Percentiles rank a stretch among this genome's conserved stretches.
Evolutionary conservation across 2,888 invertebrate species (phyloP).

Genomic region (Isoperla grammatica): DNA sequence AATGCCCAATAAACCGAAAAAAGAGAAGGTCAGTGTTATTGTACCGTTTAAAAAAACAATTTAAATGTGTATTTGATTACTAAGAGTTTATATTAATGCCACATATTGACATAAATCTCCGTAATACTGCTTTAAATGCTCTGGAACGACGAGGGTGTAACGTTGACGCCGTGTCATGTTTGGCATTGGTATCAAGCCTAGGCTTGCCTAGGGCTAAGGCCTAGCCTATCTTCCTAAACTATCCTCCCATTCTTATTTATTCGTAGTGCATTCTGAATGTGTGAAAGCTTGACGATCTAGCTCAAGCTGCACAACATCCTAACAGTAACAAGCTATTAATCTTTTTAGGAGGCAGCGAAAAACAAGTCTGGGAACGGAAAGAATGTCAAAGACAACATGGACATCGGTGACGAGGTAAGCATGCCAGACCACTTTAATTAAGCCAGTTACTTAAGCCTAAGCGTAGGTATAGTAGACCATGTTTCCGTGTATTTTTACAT

Average conservation of each 20-base stretch:
- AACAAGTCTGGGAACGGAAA: conserved; percentile 39
- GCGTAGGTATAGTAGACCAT: no score
- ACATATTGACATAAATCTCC: background rate
- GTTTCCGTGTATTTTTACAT: no score
- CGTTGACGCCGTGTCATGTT: conserved; percentile 31
- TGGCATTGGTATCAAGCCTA: conserved; percentile 17
- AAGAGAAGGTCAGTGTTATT: conserved; percentile 40
- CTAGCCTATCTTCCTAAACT: background rate
- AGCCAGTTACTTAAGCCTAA: no score
- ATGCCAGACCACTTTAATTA: no score
- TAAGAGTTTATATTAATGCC: background rate
- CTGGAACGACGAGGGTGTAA: conserved; percentile 34
- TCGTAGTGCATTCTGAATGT: background rate
- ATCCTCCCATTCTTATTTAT: no score
- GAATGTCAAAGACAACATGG: conserved; percentile 42
- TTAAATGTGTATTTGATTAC: background rate
- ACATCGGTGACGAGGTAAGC: conserved; percentile 43
- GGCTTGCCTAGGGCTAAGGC: conserved; percentile 13
- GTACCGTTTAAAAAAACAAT: background rate
- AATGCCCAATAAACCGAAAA: conserved; percentile 41
- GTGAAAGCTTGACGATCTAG: background rate
- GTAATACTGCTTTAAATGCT: background rate
- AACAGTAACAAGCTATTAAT: conserved; percentile 8
- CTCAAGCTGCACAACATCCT: background rate
- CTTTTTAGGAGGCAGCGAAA: conserved; percentile 43